phyloP scores from a whole-genome alignment of 2,888 invertebrate species.

The Pandemis corylana region DNA sequence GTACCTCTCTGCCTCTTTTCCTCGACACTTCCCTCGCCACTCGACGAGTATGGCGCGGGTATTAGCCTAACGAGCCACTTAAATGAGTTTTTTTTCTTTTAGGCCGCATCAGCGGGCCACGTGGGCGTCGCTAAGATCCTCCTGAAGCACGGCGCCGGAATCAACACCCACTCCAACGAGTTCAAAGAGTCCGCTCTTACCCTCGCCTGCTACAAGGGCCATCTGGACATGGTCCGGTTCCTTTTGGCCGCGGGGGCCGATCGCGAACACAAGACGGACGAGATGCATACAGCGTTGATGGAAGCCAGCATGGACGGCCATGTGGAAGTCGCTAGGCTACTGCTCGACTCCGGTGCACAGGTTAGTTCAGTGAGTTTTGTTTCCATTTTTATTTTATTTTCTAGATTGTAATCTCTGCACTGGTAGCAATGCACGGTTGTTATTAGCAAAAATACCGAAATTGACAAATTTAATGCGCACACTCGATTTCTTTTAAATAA shows the following conservation, averaged over 20 bases:
- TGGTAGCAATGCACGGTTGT: background rate
- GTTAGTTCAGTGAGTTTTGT: constrained; percentile 63
- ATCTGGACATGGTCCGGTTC: constrained; percentile 98
- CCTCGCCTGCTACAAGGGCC: constrained; percentile 95
- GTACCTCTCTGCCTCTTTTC: too few relatives aligned
- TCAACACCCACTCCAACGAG: constrained; percentile 99
- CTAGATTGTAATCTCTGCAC: background rate
- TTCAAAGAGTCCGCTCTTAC: constrained; percentile 99
- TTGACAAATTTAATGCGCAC: background rate
- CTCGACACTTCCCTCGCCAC: too few relatives aligned
- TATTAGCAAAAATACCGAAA: background rate
- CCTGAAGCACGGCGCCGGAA: constrained; percentile 97
- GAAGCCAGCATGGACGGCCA: constrained; percentile 99
- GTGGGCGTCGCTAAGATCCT: constrained; percentile 96
- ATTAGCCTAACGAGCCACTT: background rate
- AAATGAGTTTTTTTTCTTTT: constrained; percentile 10
- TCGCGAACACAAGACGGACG: constrained; percentile 99
- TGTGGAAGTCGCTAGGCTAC: constrained; percentile 97
- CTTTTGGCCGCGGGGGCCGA: constrained; percentile 98
- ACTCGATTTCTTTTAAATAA: background rate
- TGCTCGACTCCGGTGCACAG: constrained; percentile 98
- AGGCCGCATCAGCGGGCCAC: constrained; percentile 97
- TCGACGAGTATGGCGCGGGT: too few relatives aligned
- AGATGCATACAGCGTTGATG: constrained; percentile 99
- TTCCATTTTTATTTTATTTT: constrained; percentile 8